Conservation (phyloP, 2,113 vertebrate species). For the Tapirus terrestris region DNA sequence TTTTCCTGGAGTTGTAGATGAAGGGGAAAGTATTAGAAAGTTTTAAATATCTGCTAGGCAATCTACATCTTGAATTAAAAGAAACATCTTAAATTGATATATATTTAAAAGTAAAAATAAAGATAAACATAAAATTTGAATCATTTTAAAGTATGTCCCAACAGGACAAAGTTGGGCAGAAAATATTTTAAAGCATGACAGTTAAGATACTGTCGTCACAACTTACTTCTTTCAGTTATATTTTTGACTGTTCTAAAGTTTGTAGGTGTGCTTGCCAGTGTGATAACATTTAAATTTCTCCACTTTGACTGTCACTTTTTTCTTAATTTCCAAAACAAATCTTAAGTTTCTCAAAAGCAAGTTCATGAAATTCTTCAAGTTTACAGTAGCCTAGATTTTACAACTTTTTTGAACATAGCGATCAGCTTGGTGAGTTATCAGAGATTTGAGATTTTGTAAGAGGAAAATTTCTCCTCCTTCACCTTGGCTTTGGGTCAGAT, state of each 20-base stretch:
- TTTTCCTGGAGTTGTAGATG: not conserved
- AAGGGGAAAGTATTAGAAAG: not conserved
- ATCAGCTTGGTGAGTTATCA: constrained; percentile 67
- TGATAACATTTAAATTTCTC: constrained; percentile 37
- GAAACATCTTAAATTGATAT: not conserved
- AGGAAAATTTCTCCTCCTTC: constrained; percentile 78
- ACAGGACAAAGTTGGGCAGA: not conserved
- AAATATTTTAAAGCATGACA: not conserved
- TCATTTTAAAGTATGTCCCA: not conserved
- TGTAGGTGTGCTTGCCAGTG: not conserved
- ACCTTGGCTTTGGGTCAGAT: constrained; percentile 70
- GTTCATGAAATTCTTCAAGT: constrained; percentile 48
- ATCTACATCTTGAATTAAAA: not conserved
- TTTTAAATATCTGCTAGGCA: not conserved
- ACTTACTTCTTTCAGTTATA: not conserved
- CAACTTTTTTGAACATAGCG: constrained; percentile 60
- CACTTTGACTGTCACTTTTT: constrained; percentile 29
- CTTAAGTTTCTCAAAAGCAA: constrained; percentile 19
- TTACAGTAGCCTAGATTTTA: constrained; percentile 45
- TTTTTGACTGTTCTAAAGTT: constrained; percentile 53
- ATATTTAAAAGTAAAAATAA: constrained; percentile 51
- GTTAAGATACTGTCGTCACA: not conserved
- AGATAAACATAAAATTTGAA: constrained; percentile 18
- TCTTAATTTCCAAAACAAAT: constrained; percentile 57
- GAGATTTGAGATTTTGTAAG: constrained; percentile 79